Percentiles rank a stretch among this genome's conserved stretches.
Evolutionary conservation across 2,797 vertebrate species (phyloP).

Genomic region (Acrocephalus scirpaceus): DNA sequence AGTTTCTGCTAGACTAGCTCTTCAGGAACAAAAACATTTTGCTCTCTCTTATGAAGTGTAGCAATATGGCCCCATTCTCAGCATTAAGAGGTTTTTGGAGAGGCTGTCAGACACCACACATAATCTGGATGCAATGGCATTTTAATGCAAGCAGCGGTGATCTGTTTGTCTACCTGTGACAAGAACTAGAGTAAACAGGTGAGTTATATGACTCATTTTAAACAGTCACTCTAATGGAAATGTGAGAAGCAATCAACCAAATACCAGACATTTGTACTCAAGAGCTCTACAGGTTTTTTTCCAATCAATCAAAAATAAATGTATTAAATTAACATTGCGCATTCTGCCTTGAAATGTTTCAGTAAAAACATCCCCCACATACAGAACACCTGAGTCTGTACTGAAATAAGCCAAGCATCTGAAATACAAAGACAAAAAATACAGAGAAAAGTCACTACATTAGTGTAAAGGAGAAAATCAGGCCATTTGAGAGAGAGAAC

Average conservation of each 20-base stretch:
- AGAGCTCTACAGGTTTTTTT: background rate
- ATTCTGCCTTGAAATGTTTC: background rate
- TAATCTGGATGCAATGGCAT: background rate
- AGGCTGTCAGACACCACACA: background rate
- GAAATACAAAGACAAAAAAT: background rate
- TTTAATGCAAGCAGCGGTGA: background rate
- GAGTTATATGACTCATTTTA: background rate
- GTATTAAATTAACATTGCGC: background rate
- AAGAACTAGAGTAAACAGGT: background rate
- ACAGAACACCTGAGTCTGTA: background rate
- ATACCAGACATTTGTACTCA: background rate
- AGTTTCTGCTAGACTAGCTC: background rate
- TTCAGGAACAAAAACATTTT: rapidly evolving
- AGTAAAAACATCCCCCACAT: background rate
- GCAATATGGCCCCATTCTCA: background rate
- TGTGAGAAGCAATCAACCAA: background rate
- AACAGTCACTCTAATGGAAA: background rate
- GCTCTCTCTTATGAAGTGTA: background rate
- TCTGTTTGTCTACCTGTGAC: background rate
- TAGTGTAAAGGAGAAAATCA: background rate
- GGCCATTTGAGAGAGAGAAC: background rate
- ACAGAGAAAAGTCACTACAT: background rate
- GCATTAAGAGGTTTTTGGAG: background rate
- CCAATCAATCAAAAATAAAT: background rate
- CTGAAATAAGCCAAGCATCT: background rate